Evolutionary conservation across 2,888 invertebrate species (phyloP), one percentile per base, ranked within the genome.

Genomic region (Spodoptera picta): DNA sequence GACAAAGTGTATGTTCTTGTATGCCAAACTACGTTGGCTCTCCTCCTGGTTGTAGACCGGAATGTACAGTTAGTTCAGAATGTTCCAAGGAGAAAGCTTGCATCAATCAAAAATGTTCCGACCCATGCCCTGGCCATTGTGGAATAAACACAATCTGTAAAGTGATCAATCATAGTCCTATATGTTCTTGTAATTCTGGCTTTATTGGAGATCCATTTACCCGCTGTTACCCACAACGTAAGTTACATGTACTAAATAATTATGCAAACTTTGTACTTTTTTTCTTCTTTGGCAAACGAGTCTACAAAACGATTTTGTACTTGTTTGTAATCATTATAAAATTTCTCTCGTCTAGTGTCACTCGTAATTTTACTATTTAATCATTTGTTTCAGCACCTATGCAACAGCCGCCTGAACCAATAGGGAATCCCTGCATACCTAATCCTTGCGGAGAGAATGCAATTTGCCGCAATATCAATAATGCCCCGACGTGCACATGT

Each of bases 81-180:
- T 98, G 98, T 87, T 85, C 96, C 1, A 91, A 94, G 19, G 95
- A 96, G 75, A 96, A 96, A 83, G 97, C 98, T 3, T 98, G 98
- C 82, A 91, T 97, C 11, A 96, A 96, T 82, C 96, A 96, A 76
- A 97, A 97, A 90, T 98, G 98, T 86, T 86, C 92, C 27, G 96
- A 98, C 87, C 98, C 98, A 44, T 98, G 98, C 75, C 95, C 96
- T 42, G 96, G 96, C 63, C 96, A 96, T 55, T 97, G 97, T 81
- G 97, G 97, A 47, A 91, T 92, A 82, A 96, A 96, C 80, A 94
- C 97, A 4, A 92, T 95, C 45, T 98, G 98, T 83, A 95, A 96
- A 85, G 97, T 97, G 2, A 95, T 96, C 64, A 97, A 97, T 85
- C 98, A 97, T 83, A 97, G 96, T 85, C 97, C 98, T 3, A 96